Evolutionary conservation across 2,888 invertebrate species (phyloP).

Genomic region (Campoplex capitator): DNA sequence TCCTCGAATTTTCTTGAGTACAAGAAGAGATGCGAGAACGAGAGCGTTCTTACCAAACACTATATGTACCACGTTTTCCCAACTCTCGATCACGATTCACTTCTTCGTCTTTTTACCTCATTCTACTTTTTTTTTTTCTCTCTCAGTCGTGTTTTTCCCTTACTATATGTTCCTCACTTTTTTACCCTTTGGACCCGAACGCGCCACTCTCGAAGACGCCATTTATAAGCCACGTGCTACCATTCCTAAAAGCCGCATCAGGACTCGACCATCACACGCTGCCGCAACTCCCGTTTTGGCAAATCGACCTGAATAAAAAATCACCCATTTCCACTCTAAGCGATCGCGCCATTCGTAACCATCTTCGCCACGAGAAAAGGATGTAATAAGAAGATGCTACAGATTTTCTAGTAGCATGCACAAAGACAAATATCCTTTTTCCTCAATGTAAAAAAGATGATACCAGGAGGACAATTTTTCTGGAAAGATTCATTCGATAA

Average conservation of each 20-base stretch:
- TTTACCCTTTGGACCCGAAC: constrained; percentile 65
- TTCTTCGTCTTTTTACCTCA: constrained; percentile 83
- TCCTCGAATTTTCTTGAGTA: constrained; percentile 53
- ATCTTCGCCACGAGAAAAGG: constrained; percentile 24
- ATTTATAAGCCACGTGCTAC: constrained; percentile 66
- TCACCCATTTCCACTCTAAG: constrained; percentile 60
- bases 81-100: constrained; percentile 80
- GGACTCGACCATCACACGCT: constrained; percentile 40
- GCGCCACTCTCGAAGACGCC: constrained; percentile 68
- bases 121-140: constrained; percentile 15
- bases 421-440: constrained; percentile 27
- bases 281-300: constrained; percentile 53
- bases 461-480: neutral
- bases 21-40: constrained; percentile 39
- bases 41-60: constrained; percentile 71
- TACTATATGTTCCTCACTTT: constrained; percentile 29
- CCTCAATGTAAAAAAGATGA: neutral
- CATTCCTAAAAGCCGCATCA: constrained; percentile 15
- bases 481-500: constrained; percentile 6
- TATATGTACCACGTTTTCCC: constrained; percentile 81
- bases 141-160: constrained; percentile 15
- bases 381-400: constrained; percentile 7
- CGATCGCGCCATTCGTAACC: constrained; percentile 31
- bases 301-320: constrained; percentile 72
- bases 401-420: constrained; percentile 30